A percentile compares a stretch with the other conserved stretches of the same genome.
Conservation (phyloP, 2,113 vertebrate species). For the Chelonoidis abingdonii region DNA sequence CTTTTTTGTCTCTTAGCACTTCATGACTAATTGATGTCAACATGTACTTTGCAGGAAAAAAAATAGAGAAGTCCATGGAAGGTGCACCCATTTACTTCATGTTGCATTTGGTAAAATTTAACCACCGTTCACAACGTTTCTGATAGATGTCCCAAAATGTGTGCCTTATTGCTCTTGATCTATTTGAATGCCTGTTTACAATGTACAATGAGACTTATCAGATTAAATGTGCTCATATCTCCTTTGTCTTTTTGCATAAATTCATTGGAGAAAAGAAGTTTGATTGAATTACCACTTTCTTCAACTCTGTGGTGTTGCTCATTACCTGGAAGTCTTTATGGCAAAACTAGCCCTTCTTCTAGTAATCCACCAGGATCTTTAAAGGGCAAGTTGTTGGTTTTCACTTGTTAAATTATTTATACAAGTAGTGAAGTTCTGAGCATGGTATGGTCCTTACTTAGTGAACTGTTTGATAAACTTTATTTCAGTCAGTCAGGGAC, state of each 20-base stretch:
- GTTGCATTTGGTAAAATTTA: neutral
- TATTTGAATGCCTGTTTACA: neutral
- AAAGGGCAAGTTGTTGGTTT: neutral
- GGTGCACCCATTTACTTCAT: neutral
- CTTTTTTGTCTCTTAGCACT: fast-evolving
- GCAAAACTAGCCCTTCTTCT: neutral
- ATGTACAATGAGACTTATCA: neutral
- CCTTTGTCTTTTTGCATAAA: neutral
- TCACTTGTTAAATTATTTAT: neutral
- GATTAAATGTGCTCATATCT: neutral
- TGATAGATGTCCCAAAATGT: neutral
- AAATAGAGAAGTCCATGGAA: neutral
- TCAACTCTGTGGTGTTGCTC: neutral
- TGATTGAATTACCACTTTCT: neutral
- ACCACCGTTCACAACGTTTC: neutral
- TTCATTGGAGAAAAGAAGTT: neutral
- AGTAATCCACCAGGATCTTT: neutral
- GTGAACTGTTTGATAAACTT: neutral
- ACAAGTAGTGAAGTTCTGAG: slow-evolving; percentile 1
- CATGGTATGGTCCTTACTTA: neutral
- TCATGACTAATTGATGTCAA: neutral
- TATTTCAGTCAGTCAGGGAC: neutral
- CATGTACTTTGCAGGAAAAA: fast-evolving
- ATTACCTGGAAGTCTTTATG: neutral
- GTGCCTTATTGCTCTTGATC: neutral